phyloP scores from a whole-genome alignment of 2,888 invertebrate genomes.

The Cheilosia grossa region DNA sequence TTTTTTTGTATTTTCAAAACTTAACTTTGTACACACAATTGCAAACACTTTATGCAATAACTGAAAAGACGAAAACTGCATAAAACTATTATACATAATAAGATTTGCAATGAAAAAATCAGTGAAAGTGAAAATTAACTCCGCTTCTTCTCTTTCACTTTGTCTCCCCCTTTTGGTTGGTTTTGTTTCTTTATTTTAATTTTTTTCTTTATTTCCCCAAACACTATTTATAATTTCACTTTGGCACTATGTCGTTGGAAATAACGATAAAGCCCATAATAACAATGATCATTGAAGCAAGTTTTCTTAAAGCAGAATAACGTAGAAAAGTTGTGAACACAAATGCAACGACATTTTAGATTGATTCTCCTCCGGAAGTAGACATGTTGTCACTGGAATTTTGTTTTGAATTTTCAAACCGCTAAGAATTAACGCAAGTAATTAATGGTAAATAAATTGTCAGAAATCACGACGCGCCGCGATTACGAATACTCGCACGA shows the following conservation, averaged over 20 bases:
- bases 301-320: constrained; percentile 15
- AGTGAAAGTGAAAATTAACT: constrained; percentile 72
- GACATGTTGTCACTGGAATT: constrained; percentile 36
- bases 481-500: constrained; percentile 2
- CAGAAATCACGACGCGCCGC: constrained; percentile 23
- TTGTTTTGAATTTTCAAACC: constrained; percentile 10
- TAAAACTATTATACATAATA: constrained; percentile 13
- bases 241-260: constrained; percentile 28
- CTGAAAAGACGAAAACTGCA: constrained; percentile 3
- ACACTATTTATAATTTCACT: constrained; percentile 50
- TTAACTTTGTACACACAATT: constrained; percentile 39
- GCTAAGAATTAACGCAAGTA: neutral
- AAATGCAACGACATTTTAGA: neutral
- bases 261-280: constrained; percentile 22
- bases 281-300: constrained; percentile 27
- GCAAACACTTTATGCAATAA: constrained; percentile 40
- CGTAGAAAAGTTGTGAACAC: neutral
- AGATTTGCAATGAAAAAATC: constrained; percentile 66
- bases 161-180: constrained; percentile 28
- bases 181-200: constrained; percentile 36
- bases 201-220: constrained; percentile 1
- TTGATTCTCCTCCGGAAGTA: constrained; percentile 45
- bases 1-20: constrained; percentile 5
- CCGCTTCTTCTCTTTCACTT: constrained; percentile 27
- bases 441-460: constrained; percentile 2